phyloP scores from a whole-genome alignment of 2,888 invertebrate genomes.

The Atethmia centrago region DNA sequence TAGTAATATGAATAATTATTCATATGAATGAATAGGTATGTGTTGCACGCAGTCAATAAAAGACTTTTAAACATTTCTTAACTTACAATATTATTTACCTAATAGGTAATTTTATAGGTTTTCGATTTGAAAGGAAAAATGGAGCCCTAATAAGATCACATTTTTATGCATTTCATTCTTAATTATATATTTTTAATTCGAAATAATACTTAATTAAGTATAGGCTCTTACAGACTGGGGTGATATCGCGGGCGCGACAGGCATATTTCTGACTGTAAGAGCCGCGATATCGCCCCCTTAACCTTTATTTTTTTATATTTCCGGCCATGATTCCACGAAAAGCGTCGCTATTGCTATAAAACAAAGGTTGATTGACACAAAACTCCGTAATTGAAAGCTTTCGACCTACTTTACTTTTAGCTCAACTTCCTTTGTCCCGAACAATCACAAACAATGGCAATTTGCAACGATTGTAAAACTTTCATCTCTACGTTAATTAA shows the following conservation, averaged over 20 bases:
- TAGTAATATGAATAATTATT: background rate
- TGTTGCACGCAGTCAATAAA: background rate
- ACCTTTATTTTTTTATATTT: too few species aligned
- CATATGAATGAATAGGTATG: background rate
- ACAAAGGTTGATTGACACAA: too few species aligned
- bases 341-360: too few species aligned
- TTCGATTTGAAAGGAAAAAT: too few species aligned
- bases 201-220: background rate
- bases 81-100: too few species aligned
- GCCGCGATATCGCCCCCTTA: too few species aligned
- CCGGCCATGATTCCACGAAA: background rate
- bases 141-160: too few species aligned
- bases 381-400: slow-evolving; percentile 30
- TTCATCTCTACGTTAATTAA: slow-evolving; percentile 56
- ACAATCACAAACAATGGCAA: slow-evolving; percentile 42
- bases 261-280: too few species aligned
- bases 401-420: slow-evolving; percentile 41
- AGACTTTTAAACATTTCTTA: background rate
- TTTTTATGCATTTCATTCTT: too few species aligned
- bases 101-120: too few species aligned
- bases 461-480: slow-evolving; percentile 59
- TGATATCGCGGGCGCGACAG: too few species aligned
- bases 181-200: background rate
- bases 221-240: too few species aligned
- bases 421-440: slow-evolving; percentile 44